Evolutionary conservation across 2,113 vertebrate genomes (phyloP), one percentile per base, ranked within the genome.

Genomic region (Entosphenus tridentatus): DNA sequence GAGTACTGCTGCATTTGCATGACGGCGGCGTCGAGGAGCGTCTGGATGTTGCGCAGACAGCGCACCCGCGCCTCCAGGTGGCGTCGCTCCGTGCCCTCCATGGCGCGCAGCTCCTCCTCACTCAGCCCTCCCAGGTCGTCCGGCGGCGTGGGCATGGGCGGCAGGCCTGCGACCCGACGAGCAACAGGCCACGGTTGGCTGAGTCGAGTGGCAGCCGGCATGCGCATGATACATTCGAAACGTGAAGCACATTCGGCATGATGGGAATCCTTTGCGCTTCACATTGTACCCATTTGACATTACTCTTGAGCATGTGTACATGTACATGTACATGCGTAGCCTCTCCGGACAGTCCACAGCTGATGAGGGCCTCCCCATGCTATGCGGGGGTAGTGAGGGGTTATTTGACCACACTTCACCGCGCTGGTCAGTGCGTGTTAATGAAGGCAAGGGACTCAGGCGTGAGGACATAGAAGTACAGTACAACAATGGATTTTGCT

Each of bases 1-100:
- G 93, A 85, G 79, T 95, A 95, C 77, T 93, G 89, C 80, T 90
- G 88, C 78, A 96, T 96, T 78, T 96, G 91, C 65, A 95, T 79
- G 89, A 96, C 91, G 75, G 90, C 90, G 0, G 90, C 90, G 0
- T 95, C 90, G 57, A 95, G 81, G 71, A 95, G 81, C 0, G 89
- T 95, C 81, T 95, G 88, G 75, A 95, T 92, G 78, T 95, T 95
- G 70, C 89, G 88, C 12, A 93, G 85, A 74, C 88, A 91, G 78
- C 92, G 87, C 8, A 96, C 79, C 56, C 90, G 76, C 3, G 90
- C 87, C 72, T 96, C 88, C 18, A 96, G 77, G 57, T 89, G 81
- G n/a, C 83, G 82, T 9, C 88, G 78, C 1, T 92, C 90, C 1
- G 90, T 87, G 1, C 87, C 87, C 72, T 95, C 90, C 81, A 96